phyloP scores from a whole-genome alignment of 1,140 invertebrate species.

The Paraescarpia echinospica region DNA sequence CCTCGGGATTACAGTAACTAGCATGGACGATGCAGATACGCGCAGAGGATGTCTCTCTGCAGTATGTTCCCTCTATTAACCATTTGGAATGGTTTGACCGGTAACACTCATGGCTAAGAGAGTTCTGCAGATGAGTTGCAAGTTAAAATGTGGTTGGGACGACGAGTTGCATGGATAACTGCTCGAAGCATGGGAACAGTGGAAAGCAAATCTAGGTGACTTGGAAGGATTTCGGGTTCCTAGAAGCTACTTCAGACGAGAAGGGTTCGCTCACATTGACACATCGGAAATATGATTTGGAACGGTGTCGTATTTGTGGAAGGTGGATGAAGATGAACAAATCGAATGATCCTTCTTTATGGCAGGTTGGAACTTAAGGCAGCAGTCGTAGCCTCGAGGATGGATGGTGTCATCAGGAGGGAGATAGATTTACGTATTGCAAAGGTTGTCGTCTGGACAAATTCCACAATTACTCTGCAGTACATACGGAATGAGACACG shows the following conservation, averaged over 20 bases:
- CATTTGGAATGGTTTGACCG: conserved; percentile 31
- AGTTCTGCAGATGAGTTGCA: conserved; percentile 29
- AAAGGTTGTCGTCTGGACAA: conserved; percentile 27
- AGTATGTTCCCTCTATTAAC: conserved; percentile 34
- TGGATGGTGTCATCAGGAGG: neutral
- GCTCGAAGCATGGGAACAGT: conserved; percentile 30
- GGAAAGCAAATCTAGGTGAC: conserved; percentile 18
- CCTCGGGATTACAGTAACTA: too few species aligned
- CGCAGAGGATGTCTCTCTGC: too few species aligned
- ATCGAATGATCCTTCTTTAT: conserved; percentile 14
- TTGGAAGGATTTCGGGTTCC: neutral
- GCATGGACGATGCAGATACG: too few species aligned
- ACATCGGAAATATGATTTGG: conserved; percentile 3
- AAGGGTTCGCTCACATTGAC: neutral
- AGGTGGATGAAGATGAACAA: neutral
- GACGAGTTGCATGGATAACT: conserved; percentile 14
- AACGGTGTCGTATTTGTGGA: neutral
- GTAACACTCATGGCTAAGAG: conserved; percentile 22
- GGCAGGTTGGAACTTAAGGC: neutral
- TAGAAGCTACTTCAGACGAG: neutral
- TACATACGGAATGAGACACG: conserved; percentile 24
- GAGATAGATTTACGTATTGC: neutral
- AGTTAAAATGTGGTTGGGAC: conserved; percentile 32
- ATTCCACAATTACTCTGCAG: conserved; percentile 26
- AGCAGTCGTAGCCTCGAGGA: neutral